Percentiles rank a stretch among this genome's conserved stretches.
phyloP scores from a whole-genome alignment of 2,797 vertebrate species.

The Eulemur mongoz region DNA sequence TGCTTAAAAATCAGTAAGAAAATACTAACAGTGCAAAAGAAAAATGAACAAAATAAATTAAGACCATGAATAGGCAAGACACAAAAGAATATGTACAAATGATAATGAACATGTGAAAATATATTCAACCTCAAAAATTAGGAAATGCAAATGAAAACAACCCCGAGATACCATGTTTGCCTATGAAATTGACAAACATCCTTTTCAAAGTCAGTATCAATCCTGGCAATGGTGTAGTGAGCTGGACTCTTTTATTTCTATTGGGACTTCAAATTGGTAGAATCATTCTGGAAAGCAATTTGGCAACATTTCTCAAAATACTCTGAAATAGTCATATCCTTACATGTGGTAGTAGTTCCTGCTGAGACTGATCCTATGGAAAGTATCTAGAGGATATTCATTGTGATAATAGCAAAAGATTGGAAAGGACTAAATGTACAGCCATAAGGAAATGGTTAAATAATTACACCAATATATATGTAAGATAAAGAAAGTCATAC shows the following conservation, averaged over 20 bases:
- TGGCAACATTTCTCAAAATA: neutral
- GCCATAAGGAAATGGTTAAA: neutral
- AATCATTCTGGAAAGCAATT: neutral
- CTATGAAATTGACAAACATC: neutral
- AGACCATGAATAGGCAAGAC: neutral
- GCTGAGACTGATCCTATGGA: neutral
- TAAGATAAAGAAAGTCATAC: neutral
- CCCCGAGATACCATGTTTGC: neutral
- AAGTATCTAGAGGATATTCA: neutral
- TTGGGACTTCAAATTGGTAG: neutral
- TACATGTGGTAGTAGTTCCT: neutral
- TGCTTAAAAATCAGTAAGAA: neutral
- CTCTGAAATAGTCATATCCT: neutral
- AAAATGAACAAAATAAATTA: neutral
- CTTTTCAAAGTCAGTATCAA: neutral
- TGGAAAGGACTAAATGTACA: neutral
- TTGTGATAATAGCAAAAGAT: neutral
- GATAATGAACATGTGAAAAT: neutral
- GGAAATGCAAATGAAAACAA: neutral
- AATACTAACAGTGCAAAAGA: neutral
- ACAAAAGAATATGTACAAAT: neutral
- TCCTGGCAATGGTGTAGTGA: neutral
- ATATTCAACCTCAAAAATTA: neutral
- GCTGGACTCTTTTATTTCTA: neutral
- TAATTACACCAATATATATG: neutral